phyloP scores from a whole-genome alignment of 2,113 vertebrate genomes.

The Heterotis niloticus region DNA sequence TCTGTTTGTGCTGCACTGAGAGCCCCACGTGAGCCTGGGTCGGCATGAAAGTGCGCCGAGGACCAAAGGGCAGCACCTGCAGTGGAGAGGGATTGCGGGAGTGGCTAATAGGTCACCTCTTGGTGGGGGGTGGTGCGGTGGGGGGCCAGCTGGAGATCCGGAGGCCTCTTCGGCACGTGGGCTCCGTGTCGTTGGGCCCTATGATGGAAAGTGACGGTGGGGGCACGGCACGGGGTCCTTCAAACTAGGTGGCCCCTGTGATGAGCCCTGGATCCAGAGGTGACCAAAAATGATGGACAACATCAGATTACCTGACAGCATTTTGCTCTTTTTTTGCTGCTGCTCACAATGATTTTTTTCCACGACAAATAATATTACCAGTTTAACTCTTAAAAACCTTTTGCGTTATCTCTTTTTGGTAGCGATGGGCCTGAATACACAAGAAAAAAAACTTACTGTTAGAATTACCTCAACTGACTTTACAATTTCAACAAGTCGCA shows the following conservation, averaged over 20 bases:
- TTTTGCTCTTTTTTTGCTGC: not conserved
- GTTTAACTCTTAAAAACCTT: not conserved
- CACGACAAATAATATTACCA: not conserved
- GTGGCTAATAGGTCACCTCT: slow-evolving; percentile 12
- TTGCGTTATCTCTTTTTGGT: not conserved
- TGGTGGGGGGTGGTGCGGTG: not conserved
- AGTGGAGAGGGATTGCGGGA: not conserved
- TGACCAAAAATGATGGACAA: not conserved
- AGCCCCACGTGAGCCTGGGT: not conserved
- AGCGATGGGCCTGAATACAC: not conserved
- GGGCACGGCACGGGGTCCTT: not conserved
- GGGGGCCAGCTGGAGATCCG: slow-evolving; percentile 1
- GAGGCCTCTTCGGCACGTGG: not conserved
- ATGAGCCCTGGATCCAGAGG: not conserved
- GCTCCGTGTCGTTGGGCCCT: not conserved
- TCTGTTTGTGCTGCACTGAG: not conserved
- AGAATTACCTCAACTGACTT: not conserved
- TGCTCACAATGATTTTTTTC: not conserved
- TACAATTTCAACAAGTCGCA: slow-evolving; percentile 24
- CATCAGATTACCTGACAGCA: not conserved
- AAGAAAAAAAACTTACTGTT: not conserved
- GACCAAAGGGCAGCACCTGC: not conserved
- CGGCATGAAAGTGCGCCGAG: not conserved
- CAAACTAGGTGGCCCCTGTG: not conserved
- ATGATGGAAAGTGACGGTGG: not conserved